These are phyloP conservation scores for Zeuzera pyrina DNA, from an alignment of 2,888 invertebrate genomes.

Conservation along the genomic window DNA sequence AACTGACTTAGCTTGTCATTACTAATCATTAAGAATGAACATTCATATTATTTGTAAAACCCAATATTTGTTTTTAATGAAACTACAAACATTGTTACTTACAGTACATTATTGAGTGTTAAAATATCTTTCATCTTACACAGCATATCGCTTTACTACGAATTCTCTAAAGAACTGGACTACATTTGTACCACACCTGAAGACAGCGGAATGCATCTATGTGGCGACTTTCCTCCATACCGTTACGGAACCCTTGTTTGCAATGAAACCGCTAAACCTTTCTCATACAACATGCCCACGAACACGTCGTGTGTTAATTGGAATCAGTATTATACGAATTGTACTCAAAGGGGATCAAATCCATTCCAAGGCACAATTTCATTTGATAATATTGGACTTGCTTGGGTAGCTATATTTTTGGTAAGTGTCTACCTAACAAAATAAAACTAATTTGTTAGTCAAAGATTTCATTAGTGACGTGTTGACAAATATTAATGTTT, in stretches of 20 bases:
- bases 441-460: background rate
- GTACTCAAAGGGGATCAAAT: slow-evolving; percentile 93
- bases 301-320: slow-evolving; percentile 94
- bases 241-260: slow-evolving; percentile 82
- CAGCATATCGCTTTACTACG: slow-evolving; percentile 88
- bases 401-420: slow-evolving; percentile 99
- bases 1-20: background rate
- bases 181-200: slow-evolving; percentile 96
- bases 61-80: background rate
- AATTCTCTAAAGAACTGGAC: slow-evolving; percentile 91
- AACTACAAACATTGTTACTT: background rate
- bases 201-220: slow-evolving; percentile 95
- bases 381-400: slow-evolving; percentile 99
- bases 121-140: slow-evolving; percentile 15
- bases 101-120: background rate
- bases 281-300: slow-evolving; percentile 75
- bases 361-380: slow-evolving; percentile 99
- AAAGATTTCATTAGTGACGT: background rate
- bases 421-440: slow-evolving; percentile 72
- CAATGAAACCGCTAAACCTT: slow-evolving; percentile 79
- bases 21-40: no score
- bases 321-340: slow-evolving; percentile 98
- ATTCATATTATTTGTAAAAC: background rate
- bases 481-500: slow-evolving; percentile 12
- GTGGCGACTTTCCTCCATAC: slow-evolving; percentile 86